These are phyloP conservation scores for Perognathus longimembris DNA, from an alignment of 2,113 vertebrate genomes.

Conservation along the genomic window DNA sequence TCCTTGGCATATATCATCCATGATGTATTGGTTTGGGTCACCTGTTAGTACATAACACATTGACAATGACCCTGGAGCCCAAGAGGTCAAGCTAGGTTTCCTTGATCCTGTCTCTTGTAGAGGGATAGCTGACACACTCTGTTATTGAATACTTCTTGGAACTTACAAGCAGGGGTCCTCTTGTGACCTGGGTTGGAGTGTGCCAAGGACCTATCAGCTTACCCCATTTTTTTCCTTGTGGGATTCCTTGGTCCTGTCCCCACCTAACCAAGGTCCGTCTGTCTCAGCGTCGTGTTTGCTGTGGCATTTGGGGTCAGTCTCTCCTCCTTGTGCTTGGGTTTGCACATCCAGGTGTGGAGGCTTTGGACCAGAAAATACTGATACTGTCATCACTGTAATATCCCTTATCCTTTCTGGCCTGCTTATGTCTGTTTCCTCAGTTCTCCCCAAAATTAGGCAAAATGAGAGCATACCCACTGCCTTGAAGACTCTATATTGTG, in stretches of 20 bases:
- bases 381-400: neutral
- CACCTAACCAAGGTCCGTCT: neutral
- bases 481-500: conserved; percentile 6
- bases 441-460: conserved; percentile 20
- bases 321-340: neutral
- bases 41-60: neutral
- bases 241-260: neutral
- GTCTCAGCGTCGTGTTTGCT: neutral
- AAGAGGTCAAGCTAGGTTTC: neutral
- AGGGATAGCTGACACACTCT: rapidly evolving
- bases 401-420: neutral
- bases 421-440: neutral
- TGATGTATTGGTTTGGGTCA: neutral
- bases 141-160: neutral
- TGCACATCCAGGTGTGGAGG: neutral
- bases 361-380: conserved; percentile 1
- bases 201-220: neutral
- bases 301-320: neutral
- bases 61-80: neutral
- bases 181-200: neutral
- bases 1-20: too few relatives aligned
- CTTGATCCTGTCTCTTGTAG: neutral
- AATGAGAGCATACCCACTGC: neutral
- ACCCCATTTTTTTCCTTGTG: neutral
- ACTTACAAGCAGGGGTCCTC: neutral